Evolutionary conservation across 1,140 invertebrate species (phyloP).

Genomic region (Sitophilus oryzae): DNA sequence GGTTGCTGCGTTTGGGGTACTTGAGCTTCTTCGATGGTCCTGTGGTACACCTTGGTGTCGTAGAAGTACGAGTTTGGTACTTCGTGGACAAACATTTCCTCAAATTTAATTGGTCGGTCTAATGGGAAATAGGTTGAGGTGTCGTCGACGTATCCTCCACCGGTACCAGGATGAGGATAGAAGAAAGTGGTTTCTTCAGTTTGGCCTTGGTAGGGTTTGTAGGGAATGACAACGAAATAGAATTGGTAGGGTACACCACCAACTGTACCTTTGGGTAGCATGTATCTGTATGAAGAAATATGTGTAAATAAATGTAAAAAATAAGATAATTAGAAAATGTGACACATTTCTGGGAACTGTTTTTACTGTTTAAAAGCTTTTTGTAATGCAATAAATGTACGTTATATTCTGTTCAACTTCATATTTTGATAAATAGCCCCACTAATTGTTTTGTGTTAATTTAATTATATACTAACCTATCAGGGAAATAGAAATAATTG

Average conservation of each 20-base stretch:
- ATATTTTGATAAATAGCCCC: no score
- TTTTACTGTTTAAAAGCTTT: no score
- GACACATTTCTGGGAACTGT: no score
- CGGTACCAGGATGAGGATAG: constrained; percentile 17
- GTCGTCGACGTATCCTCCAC: constrained; percentile 43
- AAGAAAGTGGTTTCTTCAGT: constrained; percentile 18
- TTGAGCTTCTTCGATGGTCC: constrained; percentile 29
- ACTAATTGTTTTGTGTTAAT: no score
- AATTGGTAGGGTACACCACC: constrained; percentile 59
- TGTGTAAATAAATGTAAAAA: no score
- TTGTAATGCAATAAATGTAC: no score
- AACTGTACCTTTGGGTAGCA: constrained; percentile 61
- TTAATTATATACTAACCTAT: constrained; percentile 11
- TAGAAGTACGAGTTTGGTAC: constrained; percentile 61
- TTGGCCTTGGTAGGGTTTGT: constrained; percentile 17
- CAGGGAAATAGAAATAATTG: constrained; percentile 55
- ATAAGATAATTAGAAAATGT: no score
- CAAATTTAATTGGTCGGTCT: constrained; percentile 51
- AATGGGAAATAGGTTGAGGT: constrained; percentile 63
- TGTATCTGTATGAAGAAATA: constrained; percentile 24
- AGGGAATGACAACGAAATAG: constrained; percentile 57
- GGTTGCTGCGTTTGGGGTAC: constrained; percentile 4
- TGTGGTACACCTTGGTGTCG: constrained; percentile 58
- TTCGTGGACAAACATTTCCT: constrained; percentile 44
- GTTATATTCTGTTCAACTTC: no score